phyloP scores from a whole-genome alignment of 2,797 vertebrate genomes.

The Amazona finschi region DNA sequence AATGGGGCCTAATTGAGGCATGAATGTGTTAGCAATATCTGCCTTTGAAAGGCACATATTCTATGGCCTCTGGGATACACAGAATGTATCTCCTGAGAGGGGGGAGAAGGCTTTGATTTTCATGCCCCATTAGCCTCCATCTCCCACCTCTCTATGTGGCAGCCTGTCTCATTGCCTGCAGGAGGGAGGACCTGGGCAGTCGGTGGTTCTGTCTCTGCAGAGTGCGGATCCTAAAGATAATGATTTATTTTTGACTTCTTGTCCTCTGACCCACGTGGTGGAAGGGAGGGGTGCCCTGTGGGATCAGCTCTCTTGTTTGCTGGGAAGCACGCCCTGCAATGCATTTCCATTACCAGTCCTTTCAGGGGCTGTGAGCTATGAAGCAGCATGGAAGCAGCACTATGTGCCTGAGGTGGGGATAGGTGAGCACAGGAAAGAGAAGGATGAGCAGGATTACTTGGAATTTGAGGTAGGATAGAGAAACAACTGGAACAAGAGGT shows the following conservation, averaged over 20 bases:
- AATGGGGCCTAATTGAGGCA: neutral
- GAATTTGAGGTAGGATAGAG: neutral
- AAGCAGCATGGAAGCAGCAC: rapidly evolving
- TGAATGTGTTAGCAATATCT: neutral
- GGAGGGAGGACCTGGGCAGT: neutral
- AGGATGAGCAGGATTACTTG: neutral
- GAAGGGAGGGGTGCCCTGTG: neutral
- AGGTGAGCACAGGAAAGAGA: neutral
- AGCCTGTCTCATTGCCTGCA: neutral
- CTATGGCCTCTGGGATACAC: neutral
- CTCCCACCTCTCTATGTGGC: neutral
- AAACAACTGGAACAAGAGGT: neutral
- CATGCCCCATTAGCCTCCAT: neutral
- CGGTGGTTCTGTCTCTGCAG: neutral
- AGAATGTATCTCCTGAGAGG: neutral
- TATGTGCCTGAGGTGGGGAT: neutral
- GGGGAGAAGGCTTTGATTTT: neutral
- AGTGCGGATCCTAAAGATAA: neutral
- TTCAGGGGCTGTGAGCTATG: neutral
- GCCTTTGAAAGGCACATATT: neutral
- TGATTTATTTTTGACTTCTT: neutral
- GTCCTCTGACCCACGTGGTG: neutral
- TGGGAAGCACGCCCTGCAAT: neutral
- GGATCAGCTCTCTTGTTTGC: neutral
- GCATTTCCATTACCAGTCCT: neutral